Evolutionary conservation across 2,797 vertebrate genomes (phyloP).

Genomic region (Gymnoscopelus braueri): DNA sequence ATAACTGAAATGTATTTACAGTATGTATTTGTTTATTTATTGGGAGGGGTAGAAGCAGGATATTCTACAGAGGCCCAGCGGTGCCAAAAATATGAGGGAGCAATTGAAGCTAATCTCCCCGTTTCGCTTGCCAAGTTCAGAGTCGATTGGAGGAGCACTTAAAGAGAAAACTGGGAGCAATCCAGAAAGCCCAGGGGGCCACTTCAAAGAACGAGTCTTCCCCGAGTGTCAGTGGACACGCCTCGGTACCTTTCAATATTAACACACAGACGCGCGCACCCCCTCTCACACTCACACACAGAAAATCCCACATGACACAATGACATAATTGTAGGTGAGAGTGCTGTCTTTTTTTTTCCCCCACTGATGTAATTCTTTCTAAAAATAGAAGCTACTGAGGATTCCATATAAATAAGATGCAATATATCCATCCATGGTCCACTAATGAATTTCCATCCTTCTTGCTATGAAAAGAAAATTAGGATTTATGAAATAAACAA

Average conservation of each 20-base stretch:
- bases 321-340: constrained; percentile 44
- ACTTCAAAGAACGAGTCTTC: constrained; percentile 46
- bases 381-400: constrained; percentile 38
- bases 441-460: constrained; percentile 5
- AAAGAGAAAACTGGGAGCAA: constrained; percentile 55
- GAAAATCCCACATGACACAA: constrained; percentile 40
- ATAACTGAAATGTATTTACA: no score
- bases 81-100: constrained; percentile 42
- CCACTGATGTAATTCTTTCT: background rate
- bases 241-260: constrained; percentile 50
- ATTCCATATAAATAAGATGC: constrained; percentile 15
- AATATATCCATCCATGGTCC: no score
- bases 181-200: constrained; percentile 53
- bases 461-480: constrained; percentile 6
- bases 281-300: constrained; percentile 8
- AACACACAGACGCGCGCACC: constrained; percentile 20
- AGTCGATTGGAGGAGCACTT: constrained; percentile 60
- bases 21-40: background rate
- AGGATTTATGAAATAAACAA: no score
- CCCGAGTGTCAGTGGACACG: constrained; percentile 54
- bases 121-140: constrained; percentile 53
- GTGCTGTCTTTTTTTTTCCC: background rate
- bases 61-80: constrained; percentile 36
- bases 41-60: constrained; percentile 18
- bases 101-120: constrained; percentile 53